phyloP scores from a whole-genome alignment of 2,113 vertebrate species.

The Gymnarchus niloticus region DNA sequence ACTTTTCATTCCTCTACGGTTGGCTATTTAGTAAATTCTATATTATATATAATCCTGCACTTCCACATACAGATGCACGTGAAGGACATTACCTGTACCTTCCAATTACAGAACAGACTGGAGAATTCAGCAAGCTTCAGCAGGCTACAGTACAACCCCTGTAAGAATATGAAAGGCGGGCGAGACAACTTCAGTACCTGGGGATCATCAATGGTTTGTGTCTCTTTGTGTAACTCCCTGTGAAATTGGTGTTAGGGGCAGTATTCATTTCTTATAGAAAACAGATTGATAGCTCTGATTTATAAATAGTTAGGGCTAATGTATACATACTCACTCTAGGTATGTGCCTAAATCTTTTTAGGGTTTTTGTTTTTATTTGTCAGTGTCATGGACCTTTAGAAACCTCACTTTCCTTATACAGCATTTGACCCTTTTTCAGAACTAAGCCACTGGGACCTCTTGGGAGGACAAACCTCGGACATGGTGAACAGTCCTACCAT shows the following conservation, averaged over 20 bases:
- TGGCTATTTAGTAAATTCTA: neutral
- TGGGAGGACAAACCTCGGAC: neutral
- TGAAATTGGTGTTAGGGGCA: neutral
- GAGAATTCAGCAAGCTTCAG: neutral
- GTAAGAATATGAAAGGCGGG: neutral
- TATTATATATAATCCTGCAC: neutral
- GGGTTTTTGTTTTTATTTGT: neutral
- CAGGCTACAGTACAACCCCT: neutral
- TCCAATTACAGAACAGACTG: neutral
- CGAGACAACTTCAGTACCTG: neutral
- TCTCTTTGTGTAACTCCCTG: neutral
- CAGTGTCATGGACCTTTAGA: neutral
- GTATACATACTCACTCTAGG: neutral
- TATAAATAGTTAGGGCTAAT: neutral
- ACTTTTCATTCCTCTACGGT: neutral
- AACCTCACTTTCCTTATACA: neutral
- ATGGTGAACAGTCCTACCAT: neutral
- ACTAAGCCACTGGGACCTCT: neutral
- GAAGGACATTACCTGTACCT: neutral
- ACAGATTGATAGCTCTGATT: neutral
- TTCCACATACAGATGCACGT: neutral
- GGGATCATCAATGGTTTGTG: neutral
- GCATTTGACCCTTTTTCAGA: neutral
- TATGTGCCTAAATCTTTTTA: too few relatives aligned
- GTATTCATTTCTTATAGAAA: neutral